Evolutionary conservation across 1,140 invertebrate species (phyloP).

Genomic region (Anastrepha ludens): DNA sequence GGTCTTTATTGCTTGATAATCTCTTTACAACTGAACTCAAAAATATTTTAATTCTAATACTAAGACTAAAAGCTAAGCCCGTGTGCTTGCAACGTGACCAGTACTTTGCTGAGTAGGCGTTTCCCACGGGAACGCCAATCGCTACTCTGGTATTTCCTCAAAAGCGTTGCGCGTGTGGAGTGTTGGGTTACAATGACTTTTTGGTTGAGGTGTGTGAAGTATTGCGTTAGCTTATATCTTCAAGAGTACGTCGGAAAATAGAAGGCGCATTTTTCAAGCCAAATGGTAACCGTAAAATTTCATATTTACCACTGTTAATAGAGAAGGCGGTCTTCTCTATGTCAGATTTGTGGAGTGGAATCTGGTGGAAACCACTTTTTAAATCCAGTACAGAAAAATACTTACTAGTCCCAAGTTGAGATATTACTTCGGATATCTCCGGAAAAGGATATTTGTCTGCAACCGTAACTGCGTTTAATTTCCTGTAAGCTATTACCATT

Average conservation of each 20-base stretch:
- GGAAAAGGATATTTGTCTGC: slow-evolving; percentile 59
- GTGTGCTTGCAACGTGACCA: no score
- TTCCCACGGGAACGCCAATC: no score
- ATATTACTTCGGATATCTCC: slow-evolving; percentile 11
- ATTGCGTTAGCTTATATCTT: no score
- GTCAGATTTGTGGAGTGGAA: not conserved
- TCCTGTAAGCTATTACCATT: slow-evolving; percentile 68
- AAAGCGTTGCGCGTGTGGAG: no score
- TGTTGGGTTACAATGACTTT: no score
- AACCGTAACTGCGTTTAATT: slow-evolving; percentile 67
- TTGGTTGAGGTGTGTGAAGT: no score
- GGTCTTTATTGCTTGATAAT: no score
- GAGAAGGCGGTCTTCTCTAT: slow-evolving; percentile 29
- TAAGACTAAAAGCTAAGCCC: no score
- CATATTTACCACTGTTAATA: slow-evolving; percentile 15
- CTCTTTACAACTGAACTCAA: no score
- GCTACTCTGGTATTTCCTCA: no score
- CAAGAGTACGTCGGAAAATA: slow-evolving; percentile 38
- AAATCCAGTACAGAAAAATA: slow-evolving; percentile 24
- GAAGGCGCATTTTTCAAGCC: slow-evolving; percentile 31
- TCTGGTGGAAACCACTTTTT: slow-evolving; percentile 22
- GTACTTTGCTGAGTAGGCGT: no score
- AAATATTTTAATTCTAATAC: no score
- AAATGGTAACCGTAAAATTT: slow-evolving; percentile 7
- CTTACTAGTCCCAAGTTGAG: not conserved